phyloP scores from a whole-genome alignment of 2,113 vertebrate species.

The Hydrolagus affinis region DNA sequence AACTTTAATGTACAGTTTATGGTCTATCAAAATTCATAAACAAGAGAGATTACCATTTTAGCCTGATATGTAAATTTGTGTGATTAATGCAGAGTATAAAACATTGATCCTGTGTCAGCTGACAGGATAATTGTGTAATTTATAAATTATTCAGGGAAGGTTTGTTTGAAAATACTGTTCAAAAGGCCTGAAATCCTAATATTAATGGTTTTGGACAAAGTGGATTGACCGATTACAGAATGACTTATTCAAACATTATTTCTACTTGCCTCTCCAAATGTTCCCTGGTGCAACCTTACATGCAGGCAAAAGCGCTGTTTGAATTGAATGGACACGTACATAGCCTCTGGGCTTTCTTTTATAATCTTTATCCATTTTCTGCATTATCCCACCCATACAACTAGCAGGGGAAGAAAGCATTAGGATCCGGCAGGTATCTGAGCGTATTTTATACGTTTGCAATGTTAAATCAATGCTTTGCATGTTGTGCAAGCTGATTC shows the following conservation, averaged over 20 bases:
- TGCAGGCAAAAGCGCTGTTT: background rate
- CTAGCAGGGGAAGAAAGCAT: background rate
- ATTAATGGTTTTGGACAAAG: too few relatives aligned
- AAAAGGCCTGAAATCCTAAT: too few relatives aligned
- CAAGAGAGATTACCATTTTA: background rate
- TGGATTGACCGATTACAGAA: background rate
- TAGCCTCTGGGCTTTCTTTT: background rate
- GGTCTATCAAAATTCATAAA: background rate
- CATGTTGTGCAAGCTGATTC: background rate
- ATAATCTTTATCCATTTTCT: background rate
- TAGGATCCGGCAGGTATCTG: background rate
- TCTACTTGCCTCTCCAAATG: background rate
- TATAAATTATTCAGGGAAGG: constrained; percentile 7
- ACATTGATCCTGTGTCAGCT: background rate
- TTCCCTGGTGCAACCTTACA: background rate
- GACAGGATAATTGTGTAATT: background rate
- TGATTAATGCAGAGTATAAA: background rate
- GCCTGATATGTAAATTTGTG: background rate
- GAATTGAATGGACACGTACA: background rate
- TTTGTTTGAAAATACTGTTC: background rate
- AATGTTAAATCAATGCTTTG: background rate
- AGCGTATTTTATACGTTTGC: background rate
- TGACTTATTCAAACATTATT: background rate
- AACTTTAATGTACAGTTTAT: background rate
- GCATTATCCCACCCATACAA: background rate